phyloP scores from a whole-genome alignment of 2,797 vertebrate species.

The Rhinichthys osculus region DNA sequence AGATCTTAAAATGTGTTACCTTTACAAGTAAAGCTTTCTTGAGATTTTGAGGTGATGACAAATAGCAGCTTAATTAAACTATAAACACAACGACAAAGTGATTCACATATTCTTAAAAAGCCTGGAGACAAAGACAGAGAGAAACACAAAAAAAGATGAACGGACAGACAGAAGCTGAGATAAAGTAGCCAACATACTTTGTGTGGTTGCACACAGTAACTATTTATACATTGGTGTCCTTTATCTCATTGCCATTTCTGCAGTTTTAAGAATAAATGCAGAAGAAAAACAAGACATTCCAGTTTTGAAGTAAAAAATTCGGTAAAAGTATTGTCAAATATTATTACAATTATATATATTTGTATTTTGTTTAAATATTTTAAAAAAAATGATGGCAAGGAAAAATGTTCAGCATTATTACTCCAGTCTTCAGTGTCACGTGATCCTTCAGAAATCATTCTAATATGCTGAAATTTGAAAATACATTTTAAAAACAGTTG shows the following conservation, averaged over 20 bases:
- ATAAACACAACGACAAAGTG: background rate
- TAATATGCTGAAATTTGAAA: too few species aligned
- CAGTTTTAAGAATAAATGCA: background rate
- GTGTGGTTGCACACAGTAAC: background rate
- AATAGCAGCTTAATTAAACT: conserved; percentile 14
- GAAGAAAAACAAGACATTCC: too few species aligned
- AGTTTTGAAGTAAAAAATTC: too few species aligned
- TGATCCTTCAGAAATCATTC: too few species aligned
- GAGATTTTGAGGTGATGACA: background rate
- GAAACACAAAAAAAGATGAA: background rate
- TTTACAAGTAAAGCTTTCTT: conserved; percentile 19
- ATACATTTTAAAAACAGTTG: too few species aligned
- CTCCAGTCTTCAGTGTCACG: too few species aligned
- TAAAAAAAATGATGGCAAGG: too few species aligned
- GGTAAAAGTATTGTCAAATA: too few species aligned
- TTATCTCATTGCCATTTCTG: background rate
- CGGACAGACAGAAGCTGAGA: too few species aligned
- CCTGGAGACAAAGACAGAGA: background rate
- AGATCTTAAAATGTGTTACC: conserved; percentile 17
- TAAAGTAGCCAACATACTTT: background rate
- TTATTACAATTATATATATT: too few species aligned
- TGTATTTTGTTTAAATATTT: too few species aligned
- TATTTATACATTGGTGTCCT: background rate
- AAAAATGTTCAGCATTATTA: too few species aligned
- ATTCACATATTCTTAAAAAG: conserved; percentile 7